These are phyloP conservation scores for Drosophila stalkeri DNA, from an alignment of 2,888 invertebrate species.

Conservation along the genomic window DNA sequence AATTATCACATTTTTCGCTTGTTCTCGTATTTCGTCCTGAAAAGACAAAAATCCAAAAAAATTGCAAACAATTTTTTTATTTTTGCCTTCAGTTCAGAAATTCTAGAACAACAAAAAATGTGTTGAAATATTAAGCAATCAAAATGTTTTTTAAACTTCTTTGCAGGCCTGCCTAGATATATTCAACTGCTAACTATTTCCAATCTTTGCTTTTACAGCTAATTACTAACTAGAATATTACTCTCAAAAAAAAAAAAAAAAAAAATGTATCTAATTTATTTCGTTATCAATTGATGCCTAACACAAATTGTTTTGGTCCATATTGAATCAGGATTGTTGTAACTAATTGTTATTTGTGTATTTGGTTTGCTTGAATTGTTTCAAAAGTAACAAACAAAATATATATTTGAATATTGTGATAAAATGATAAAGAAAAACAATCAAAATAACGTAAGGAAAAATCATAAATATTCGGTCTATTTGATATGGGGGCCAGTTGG, in stretches of 20 bases:
- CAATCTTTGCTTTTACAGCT: conserved; percentile 1
- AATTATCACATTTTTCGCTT: neutral
- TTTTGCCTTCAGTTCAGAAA: neutral
- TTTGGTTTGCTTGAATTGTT: conserved; percentile 7
- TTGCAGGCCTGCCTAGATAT: conserved; percentile 2
- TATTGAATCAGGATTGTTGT: conserved; percentile 7
- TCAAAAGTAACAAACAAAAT: neutral
- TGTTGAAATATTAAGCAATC: neutral
- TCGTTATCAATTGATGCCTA: neutral
- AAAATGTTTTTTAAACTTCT: conserved; percentile 1
- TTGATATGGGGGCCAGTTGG: conserved; percentile 17
- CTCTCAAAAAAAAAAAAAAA: neutral
- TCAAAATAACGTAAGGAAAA: neutral
- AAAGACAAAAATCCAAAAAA: neutral
- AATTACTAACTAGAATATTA: neutral
- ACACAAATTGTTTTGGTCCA: neutral
- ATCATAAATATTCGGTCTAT: conserved; percentile 18
- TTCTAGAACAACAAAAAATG: conserved; percentile 6
- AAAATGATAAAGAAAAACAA: neutral
- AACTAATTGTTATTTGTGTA: conserved; percentile 4
- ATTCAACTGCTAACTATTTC: neutral
- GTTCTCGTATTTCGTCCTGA: neutral
- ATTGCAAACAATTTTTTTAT: neutral
- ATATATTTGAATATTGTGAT: neutral
- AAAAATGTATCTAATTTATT: neutral